Percentiles rank a stretch among this genome's conserved stretches.
Conservation (phyloP, 2,797 vertebrate species). For the Antrozous pallidus region DNA sequence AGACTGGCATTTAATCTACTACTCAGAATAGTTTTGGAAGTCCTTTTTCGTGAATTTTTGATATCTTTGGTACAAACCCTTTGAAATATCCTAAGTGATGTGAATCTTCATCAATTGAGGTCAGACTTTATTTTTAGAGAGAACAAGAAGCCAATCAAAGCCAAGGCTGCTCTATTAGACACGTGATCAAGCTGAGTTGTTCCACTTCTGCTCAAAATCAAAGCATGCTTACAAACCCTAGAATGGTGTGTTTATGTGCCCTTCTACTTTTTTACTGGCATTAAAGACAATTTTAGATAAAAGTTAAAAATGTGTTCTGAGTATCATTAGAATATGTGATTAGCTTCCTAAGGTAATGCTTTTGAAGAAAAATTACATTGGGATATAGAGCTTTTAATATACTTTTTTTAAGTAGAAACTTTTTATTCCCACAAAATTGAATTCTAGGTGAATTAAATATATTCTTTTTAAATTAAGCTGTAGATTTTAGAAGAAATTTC, state of each 20-base stretch:
- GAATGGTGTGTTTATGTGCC: conserved; percentile 28
- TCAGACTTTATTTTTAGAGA: conserved; percentile 73
- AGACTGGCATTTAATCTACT: not conserved
- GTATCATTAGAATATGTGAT: not conserved
- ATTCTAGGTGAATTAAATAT: conserved; percentile 13
- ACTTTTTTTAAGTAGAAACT: not conserved
- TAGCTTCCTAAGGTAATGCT: conserved; percentile 18
- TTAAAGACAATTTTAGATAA: conserved; percentile 41
- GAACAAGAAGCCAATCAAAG: conserved; percentile 64
- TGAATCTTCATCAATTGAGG: conserved; percentile 60
- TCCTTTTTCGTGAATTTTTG: conserved; percentile 41
- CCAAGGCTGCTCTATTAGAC: conserved; percentile 24
- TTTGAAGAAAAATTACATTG: conserved; percentile 41
- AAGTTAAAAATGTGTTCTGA: conserved; percentile 31
- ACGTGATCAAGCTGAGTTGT: conserved; percentile 59
- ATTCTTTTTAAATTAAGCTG: not conserved
- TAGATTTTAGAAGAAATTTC: conserved; percentile 11
- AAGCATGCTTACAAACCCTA: conserved; percentile 44
- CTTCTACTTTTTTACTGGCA: conserved; percentile 24
- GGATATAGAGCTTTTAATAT: not conserved
- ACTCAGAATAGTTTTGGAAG: conserved; percentile 61
- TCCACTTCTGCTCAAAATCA: conserved; percentile 64
- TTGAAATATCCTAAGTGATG: conserved; percentile 61
- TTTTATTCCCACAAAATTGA: conserved; percentile 15
- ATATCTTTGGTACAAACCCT: conserved; percentile 25